These are phyloP conservation scores for Pseudorasbora parva DNA, from an alignment of 2,113 vertebrate genomes.

Conservation along the genomic window DNA sequence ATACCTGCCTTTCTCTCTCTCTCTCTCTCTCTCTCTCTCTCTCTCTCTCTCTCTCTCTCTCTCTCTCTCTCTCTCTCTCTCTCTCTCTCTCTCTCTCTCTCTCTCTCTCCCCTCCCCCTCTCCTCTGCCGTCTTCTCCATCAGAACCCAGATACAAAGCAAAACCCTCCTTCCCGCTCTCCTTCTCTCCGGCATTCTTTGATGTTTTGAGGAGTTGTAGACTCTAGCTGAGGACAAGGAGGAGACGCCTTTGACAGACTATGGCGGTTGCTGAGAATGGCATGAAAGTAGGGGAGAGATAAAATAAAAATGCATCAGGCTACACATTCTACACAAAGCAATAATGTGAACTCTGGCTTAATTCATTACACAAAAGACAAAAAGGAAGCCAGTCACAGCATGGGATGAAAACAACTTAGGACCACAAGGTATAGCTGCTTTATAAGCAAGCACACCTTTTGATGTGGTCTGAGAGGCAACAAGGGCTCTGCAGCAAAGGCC, in stretches of 20 bases:
- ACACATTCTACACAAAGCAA: background rate
- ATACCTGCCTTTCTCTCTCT: conserved; percentile 24
- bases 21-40: conserved; percentile 44
- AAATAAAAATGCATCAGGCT: conserved; percentile 7
- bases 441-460: conserved; percentile 1
- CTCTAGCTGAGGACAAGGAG: conserved; percentile 62
- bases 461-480: background rate
- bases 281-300: background rate
- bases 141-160: conserved; percentile 64
- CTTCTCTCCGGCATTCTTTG: conserved; percentile 63
- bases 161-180: conserved; percentile 54
- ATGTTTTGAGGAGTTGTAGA: conserved; percentile 71
- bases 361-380: background rate
- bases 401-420: background rate
- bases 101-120: conserved; percentile 42
- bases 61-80: conserved; percentile 36
- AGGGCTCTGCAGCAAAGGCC: background rate
- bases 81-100: conserved; percentile 37
- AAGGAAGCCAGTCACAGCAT: background rate
- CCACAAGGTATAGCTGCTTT: background rate
- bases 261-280: background rate
- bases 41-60: conserved; percentile 23
- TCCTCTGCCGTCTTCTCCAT: conserved; percentile 48
- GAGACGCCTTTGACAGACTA: conserved; percentile 46
- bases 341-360: background rate